Evolutionary conservation across 1,140 invertebrate species (phyloP), one percentile per base, ranked within the genome.

Genomic region (Andricus grossulariae): DNA sequence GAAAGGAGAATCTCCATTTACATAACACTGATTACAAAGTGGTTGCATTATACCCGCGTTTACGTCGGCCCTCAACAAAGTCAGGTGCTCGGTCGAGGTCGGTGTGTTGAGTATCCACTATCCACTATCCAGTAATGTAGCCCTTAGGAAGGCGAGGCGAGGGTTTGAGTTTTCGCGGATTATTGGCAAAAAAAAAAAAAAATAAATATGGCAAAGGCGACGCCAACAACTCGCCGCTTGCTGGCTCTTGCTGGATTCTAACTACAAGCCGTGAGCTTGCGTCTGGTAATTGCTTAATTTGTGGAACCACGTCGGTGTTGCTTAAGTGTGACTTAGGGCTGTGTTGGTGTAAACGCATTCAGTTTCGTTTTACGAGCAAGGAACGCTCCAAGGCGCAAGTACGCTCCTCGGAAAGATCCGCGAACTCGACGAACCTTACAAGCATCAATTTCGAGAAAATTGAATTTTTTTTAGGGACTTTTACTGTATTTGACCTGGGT

Each of bases 271-370:
- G 77, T 85, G 83, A 86, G 83, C 84, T 82, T 84, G 83, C 84
- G 79, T 82, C 79, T 82, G 78, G 86, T 91, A 91, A 90, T 91
- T 91, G 88, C 89, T 91, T 91, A 91, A 91, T 91, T 91, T 90
- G 90, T 88, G 81, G 84, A 88, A 86, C 81, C 81, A 77, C 82
- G 85, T 83, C 80, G 81, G 80, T 83, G 78, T 80, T 81, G 76
- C 79, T 81, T 80, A 83, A 82, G 80, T 81, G 82, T 80, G 80
- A 83, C 80, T 82, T 74, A 77, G 78, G 73, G 60, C 77, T 83
- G 82, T 84, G 75, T 80, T 79, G 82, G 84, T 85, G 84, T 82
- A 88, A 87, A 88, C 85, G 81, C 84, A 89, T 88, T 88, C 87
- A 82, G 84, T 85, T 88, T 86, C 78, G 80, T 86, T 88, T 89